These are phyloP conservation scores for Thunnus thynnus DNA, from an alignment of 2,113 vertebrate species.

Conservation along the genomic window DNA sequence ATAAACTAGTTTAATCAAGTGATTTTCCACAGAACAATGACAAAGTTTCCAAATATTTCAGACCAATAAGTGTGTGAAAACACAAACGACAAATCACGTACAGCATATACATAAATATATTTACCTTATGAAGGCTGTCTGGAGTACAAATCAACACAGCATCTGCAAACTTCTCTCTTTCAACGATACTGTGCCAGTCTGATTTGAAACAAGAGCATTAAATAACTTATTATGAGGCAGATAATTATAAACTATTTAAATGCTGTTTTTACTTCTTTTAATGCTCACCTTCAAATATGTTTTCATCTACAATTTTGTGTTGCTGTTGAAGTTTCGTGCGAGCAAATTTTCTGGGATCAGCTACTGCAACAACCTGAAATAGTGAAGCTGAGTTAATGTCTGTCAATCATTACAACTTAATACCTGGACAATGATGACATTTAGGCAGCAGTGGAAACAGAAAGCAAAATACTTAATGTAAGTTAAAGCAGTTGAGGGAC, in stretches of 20 bases:
- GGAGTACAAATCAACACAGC: constrained; percentile 88
- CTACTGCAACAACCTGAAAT: constrained; percentile 85
- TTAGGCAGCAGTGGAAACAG: background rate
- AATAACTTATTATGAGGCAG: background rate
- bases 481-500: no score
- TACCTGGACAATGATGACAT: background rate
- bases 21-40: background rate
- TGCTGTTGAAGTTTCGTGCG: constrained; percentile 79
- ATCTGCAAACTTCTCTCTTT: constrained; percentile 88
- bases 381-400: background rate
- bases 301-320: constrained; percentile 79
- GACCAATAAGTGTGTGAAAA: background rate
- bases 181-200: constrained; percentile 84
- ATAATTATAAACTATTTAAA: background rate
- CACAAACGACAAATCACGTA: background rate
- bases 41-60: no score
- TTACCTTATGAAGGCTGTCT: constrained; percentile 88
- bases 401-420: background rate
- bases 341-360: constrained; percentile 85
- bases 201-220: constrained; percentile 5
- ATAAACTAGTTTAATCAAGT: background rate
- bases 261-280: background rate
- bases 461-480: background rate
- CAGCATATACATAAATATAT: background rate
- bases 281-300: constrained; percentile 82